Evolutionary conservation across 2,797 vertebrate genomes (phyloP).

Genomic region (Halcyon leucocephala): DNA sequence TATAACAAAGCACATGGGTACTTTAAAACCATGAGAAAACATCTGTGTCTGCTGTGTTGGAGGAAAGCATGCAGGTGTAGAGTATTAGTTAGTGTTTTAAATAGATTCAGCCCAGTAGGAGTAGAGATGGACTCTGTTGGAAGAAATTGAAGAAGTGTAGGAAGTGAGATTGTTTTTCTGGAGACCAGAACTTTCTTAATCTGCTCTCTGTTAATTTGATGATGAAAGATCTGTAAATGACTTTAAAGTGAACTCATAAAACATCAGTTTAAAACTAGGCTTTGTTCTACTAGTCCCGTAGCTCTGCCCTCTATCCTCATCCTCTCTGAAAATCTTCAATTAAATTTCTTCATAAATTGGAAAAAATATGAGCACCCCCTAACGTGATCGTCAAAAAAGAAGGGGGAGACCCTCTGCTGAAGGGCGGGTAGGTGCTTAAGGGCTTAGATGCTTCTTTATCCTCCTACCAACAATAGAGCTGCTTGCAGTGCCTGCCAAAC

Average conservation of each 20-base stretch:
- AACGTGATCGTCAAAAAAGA: neutral
- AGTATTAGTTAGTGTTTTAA: neutral
- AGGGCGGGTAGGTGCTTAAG: too few relatives aligned
- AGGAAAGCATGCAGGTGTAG: neutral
- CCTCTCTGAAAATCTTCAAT: neutral
- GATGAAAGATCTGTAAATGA: neutral
- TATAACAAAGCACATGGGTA: neutral
- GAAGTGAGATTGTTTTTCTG: neutral
- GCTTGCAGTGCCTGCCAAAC: rapidly evolving
- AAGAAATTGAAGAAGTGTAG: neutral
- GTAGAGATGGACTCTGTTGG: neutral
- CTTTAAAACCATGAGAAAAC: neutral
- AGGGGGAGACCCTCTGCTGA: neutral
- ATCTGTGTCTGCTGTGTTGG: neutral
- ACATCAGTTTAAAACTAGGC: neutral
- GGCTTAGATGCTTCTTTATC: rapidly evolving
- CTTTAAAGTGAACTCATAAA: neutral
- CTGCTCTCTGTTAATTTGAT: neutral
- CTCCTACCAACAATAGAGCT: rapidly evolving
- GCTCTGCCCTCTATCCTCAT: rapidly evolving
- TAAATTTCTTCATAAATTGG: neutral
- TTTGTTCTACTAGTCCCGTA: neutral
- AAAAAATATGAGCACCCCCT: rapidly evolving
- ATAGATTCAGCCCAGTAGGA: neutral
- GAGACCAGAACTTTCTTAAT: neutral